phyloP scores from a whole-genome alignment of 2,888 invertebrate species.

The Leptinotarsa haldemani region DNA sequence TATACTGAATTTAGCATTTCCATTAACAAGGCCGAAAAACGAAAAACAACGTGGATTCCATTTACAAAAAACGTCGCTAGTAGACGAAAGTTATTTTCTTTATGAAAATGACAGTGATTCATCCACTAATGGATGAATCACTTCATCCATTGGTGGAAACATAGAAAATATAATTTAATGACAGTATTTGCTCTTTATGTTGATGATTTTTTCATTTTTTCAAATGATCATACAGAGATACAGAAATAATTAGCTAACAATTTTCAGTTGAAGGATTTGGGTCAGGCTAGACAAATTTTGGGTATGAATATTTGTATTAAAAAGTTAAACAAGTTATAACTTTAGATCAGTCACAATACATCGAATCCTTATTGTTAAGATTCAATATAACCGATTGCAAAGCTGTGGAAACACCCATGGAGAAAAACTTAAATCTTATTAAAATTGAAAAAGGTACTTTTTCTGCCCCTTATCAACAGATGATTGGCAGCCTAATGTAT shows the following conservation, averaged over 20 bases:
- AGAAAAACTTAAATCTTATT: conserved; percentile 17
- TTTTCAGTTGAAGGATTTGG: neutral
- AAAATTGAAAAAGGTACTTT: neutral
- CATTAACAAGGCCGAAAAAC: conserved; percentile 35
- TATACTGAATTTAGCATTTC: conserved; percentile 3
- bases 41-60: conserved; percentile 25
- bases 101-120: too few relatives aligned
- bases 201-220: neutral
- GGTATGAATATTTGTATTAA: too few relatives aligned
- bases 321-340: conserved; percentile 14
- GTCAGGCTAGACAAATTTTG: neutral
- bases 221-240: neutral
- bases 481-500: conserved; percentile 1
- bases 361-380: conserved; percentile 10
- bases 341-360: conserved; percentile 21
- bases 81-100: too few relatives aligned
- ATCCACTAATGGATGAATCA: too few relatives aligned
- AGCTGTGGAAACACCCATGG: conserved; percentile 20
- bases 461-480: conserved; percentile 5
- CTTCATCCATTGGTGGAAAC: too few relatives aligned
- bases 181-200: neutral
- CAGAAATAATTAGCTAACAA: neutral
- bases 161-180: neutral
- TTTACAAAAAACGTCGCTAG: conserved; percentile 33
- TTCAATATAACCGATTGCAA: conserved; percentile 19